Conservation (phyloP, 2,113 vertebrate genomes). For the Macrotis lagotis region DNA sequence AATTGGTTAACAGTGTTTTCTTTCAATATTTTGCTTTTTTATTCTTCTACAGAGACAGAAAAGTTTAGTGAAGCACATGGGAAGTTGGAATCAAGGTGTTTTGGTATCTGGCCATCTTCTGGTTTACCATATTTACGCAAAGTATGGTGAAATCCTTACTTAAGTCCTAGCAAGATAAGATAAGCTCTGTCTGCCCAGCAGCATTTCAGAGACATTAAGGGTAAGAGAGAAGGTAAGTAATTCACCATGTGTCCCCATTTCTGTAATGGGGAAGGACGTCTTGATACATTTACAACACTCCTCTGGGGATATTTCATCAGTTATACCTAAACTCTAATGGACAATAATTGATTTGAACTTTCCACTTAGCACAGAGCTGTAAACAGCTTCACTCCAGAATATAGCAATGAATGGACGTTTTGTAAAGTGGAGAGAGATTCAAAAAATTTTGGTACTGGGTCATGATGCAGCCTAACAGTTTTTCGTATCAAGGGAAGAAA, state of each 20-base stretch:
- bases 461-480: slow-evolving; percentile 75
- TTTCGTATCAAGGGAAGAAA: slow-evolving; percentile 76
- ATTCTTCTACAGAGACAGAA: slow-evolving; percentile 49
- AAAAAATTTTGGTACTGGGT: slow-evolving; percentile 80
- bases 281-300: slow-evolving; percentile 88
- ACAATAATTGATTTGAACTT: slow-evolving; percentile 92
- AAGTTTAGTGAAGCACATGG: slow-evolving; percentile 13
- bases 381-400: slow-evolving; percentile 86
- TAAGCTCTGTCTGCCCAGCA: slow-evolving; percentile 84
- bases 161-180: slow-evolving; percentile 81
- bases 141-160: slow-evolving; percentile 76
- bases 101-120: slow-evolving; percentile 57
- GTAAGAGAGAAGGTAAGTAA: slow-evolving; percentile 89
- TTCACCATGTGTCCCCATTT: slow-evolving; percentile 86
- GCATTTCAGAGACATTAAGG: slow-evolving; percentile 86
- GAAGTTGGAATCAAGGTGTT: slow-evolving; percentile 21
- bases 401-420: slow-evolving; percentile 82
- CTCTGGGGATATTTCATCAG: slow-evolving; percentile 90
- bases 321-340: slow-evolving; percentile 91
- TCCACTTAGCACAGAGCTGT: slow-evolving; percentile 87
- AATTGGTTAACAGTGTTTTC: slow-evolving; percentile 53
- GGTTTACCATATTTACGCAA: slow-evolving; percentile 61
- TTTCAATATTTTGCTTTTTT: neutral
- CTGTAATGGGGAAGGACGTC: slow-evolving; percentile 88
- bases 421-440: slow-evolving; percentile 86